Base-by-base conservation (phyloP, 2,113 vertebrate species). In the Sinocyclocheilus maitianheensis region DNA sequence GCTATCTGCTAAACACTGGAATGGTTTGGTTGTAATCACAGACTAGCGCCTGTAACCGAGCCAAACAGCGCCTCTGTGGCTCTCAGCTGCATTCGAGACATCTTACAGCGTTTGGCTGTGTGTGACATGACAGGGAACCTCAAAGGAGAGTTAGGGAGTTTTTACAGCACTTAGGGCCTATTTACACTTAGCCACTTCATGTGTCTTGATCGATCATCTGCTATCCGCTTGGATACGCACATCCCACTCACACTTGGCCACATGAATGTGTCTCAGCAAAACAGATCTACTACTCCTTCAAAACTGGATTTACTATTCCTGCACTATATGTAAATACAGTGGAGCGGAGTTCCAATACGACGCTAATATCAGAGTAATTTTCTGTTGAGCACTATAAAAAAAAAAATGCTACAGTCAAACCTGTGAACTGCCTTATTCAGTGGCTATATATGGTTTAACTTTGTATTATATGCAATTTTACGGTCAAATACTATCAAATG, bases 151-250 rank as follows among this genome's bases (percentile, higher is more conserved):
- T 30, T 43, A 10, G 55, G 83, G 72, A 85, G 30, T 67, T 65
- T 77, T 78, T 65, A 65, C 60, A 75, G 43, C 72, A 48, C 43
- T 75, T 75, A 75, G 43, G 13, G 43, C 43, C 74, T 51, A 76
- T 76, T 76, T 76, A 76, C 74, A 76, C 74, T 26, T 76, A 76
- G 43, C 26, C 74, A 76, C 74, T 76, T 76, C 74, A 76, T 51
- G 74, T 22, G n/a, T 13, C 40, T 76, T 9, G 43, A 51, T 76
- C n/a, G 74, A 76, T 76, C 5, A n/a, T 24, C 43, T 24, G 74
- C 43, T 24, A 75, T 75, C 12, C 2, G 13, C 24, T 75, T 26
- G 43, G 43, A 43, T 75, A 24, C 3, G 40, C 22, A 14, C 72
- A 24, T 75, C n/a, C 40, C 43, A 48, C 72, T 48, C 74, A 48